These are phyloP conservation scores for Gnathonemus echidnorhynchus DNA, from an alignment of 2,113 vertebrate genomes.

Conservation along the genomic window DNA sequence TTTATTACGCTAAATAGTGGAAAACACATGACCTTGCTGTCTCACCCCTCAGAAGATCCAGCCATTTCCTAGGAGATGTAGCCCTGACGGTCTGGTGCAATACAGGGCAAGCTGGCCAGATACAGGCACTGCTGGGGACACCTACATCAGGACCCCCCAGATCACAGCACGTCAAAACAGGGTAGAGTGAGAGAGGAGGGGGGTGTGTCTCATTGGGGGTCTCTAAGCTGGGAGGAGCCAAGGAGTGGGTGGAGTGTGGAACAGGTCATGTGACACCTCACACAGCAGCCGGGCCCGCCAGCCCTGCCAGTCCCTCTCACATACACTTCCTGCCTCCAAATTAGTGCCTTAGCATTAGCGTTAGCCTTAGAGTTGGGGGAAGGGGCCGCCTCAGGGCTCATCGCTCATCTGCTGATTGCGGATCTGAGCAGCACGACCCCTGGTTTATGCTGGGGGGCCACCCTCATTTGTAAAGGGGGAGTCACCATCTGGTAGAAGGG, in stretches of 20 bases:
- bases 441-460: slow-evolving; percentile 19
- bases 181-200: neutral
- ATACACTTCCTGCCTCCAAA: neutral
- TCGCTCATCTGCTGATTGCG: slow-evolving; percentile 28
- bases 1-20: neutral
- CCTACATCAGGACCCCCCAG: neutral
- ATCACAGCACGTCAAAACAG: neutral
- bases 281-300: neutral
- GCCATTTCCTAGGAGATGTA: neutral
- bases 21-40: neutral
- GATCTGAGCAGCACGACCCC: slow-evolving; percentile 11
- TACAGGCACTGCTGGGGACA: neutral
- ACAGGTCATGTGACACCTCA: neutral
- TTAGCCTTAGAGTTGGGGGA: neutral
- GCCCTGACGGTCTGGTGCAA: neutral
- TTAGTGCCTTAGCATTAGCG: neutral
- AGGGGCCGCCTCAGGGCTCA: neutral
- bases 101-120: neutral
- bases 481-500: slow-evolving; percentile 30
- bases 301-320: neutral
- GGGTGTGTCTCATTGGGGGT: neutral
- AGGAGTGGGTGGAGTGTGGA: neutral
- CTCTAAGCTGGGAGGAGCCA: neutral
- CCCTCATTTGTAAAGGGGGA: slow-evolving; percentile 26
- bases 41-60: neutral